A percentile compares a stretch with the other conserved stretches of the same genome.
These are phyloP conservation scores for Platyrinchus mystaceus DNA, from an alignment of 2,797 vertebrate genomes.

Conservation along the genomic window DNA sequence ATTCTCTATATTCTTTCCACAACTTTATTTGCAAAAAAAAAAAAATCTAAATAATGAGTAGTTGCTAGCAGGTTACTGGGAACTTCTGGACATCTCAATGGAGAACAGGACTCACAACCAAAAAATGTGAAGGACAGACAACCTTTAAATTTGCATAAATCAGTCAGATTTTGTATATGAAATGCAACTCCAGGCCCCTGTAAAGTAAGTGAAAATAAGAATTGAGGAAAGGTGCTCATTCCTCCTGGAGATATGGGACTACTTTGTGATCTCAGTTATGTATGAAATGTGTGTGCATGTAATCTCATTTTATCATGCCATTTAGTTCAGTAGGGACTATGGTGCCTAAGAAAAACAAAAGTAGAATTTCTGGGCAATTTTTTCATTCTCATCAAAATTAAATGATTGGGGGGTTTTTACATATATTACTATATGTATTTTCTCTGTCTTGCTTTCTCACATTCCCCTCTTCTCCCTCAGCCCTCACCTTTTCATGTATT, in stretches of 20 bases:
- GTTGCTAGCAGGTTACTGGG: background rate
- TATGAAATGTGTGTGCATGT: background rate
- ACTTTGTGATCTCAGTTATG: background rate
- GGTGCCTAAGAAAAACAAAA: background rate
- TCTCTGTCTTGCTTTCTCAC: background rate
- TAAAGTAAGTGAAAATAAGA: background rate
- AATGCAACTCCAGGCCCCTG: background rate
- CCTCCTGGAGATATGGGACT: background rate
- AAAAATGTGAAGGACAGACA: background rate
- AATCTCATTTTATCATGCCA: background rate
- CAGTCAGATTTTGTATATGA: background rate
- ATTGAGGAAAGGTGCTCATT: background rate
- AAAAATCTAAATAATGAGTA: background rate
- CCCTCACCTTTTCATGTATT: background rate
- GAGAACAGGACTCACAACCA: background rate
- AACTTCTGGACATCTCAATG: background rate
- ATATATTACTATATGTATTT: background rate
- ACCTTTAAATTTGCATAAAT: background rate
- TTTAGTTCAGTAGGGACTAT: background rate
- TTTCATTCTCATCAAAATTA: background rate
- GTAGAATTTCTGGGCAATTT: background rate
- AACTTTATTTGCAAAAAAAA: background rate
- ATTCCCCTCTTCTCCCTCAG: background rate
- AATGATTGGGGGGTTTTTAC: accelerated
- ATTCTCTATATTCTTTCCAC: background rate